Evolutionary conservation across 2,113 vertebrate species (phyloP), one percentile per base, ranked within the genome.

Genomic region (Crypturellus undulatus): DNA sequence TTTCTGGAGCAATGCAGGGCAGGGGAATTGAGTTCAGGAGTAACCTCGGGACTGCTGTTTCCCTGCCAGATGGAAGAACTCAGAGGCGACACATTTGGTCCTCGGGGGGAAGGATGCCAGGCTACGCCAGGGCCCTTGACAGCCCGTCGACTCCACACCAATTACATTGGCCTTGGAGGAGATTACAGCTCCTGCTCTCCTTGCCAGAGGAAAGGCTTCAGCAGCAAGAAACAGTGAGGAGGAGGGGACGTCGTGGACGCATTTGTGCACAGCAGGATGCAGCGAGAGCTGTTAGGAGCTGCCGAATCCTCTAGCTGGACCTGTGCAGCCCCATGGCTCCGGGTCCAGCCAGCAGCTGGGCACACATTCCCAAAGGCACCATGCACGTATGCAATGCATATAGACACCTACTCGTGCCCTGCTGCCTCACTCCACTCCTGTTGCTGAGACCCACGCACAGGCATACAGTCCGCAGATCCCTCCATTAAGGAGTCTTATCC

Each of bases 41-140:
- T 82, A 68, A 84, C 42, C 38, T 92, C 1, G 0, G 76, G 83
- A 68, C 36, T 70, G 34, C 78, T 54, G 52, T n/a, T 93, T 92
- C 63, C 51, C 45, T 78, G 63, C 10, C 93, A 87, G 77, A 93
- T 79, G 77, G 67, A 75, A 94, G 87, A 94, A 18, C 71, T 87
- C 80, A 64, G 40, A 77, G 77, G 79, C 1, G 18, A 82, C 49
- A 89, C 0, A 1, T 89, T 82, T n/a, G 18, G 12, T 88, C 25
- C 58, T 70, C 2, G 2, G 6, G 2, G 79, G 34, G 42, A 82
- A 84, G 62, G 25, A 77, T 72, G 75, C 34, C 3, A 79, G 21
- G 58, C 63, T 47, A 79, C 84, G 65, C 51, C 65, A 62, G 2
- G 68, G 32, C 38, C 34, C 89, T 64, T 93, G 92, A 79, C 84